A percentile compares a stretch with the other conserved stretches of the same genome.
These are phyloP conservation scores for Sorex araneus DNA, from an alignment of 2,113 vertebrate genomes.

Conservation along the genomic window DNA sequence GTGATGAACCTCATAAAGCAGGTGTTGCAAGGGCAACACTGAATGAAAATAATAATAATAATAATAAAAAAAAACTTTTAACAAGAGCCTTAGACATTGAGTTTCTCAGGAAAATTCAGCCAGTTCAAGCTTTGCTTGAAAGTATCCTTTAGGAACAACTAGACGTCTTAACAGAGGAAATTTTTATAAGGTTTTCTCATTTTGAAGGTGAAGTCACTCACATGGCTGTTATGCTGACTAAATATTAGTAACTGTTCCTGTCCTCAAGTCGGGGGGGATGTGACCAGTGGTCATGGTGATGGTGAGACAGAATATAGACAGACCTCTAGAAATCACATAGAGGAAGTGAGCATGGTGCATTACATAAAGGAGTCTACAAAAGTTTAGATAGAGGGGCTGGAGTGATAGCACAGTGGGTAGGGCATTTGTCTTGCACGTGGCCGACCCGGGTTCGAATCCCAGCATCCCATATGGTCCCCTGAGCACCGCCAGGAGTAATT, in stretches of 20 bases:
- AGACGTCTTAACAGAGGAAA: background rate
- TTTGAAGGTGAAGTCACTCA: conserved; percentile 1
- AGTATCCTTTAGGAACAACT: background rate
- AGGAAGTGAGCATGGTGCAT: background rate
- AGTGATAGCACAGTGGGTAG: no score
- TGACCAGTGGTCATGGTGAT: background rate
- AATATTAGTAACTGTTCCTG: background rate
- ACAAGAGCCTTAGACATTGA: background rate
- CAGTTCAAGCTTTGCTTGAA: conserved; percentile 38
- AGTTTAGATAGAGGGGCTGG: background rate
- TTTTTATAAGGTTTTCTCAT: background rate
- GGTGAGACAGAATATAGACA: background rate
- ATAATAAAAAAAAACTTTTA: conserved; percentile 45
- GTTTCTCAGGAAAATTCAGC: conserved; percentile 39
- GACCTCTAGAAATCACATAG: background rate
- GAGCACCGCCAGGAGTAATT: no score
- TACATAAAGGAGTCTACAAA: background rate
- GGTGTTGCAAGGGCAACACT: background rate
- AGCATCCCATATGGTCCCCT: no score
- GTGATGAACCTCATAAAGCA: conserved; percentile 51
- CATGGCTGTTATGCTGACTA: background rate
- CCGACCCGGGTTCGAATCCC: no score
- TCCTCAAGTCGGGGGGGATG: background rate
- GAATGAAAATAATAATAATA: conserved; percentile 20
- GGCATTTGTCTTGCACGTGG: no score